A percentile compares a stretch with the other conserved stretches of the same genome.
Evolutionary conservation across 2,888 invertebrate genomes (phyloP).

Genomic region (Catocala fraxini): DNA sequence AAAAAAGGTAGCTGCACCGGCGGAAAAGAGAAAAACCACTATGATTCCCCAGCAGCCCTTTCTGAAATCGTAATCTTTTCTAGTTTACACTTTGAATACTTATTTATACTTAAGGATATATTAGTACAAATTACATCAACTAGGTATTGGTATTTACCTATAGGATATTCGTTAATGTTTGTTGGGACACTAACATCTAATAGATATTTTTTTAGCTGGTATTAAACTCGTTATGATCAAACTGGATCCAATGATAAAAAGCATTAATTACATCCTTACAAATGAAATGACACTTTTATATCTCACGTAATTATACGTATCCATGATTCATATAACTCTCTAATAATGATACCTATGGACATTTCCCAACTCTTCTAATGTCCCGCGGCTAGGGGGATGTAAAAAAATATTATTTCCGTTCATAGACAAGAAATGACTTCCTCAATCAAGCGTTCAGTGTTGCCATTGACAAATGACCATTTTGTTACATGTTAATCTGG

Average conservation of each 20-base stretch:
- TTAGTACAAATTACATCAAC: too few relatives aligned
- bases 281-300: constrained; percentile 29
- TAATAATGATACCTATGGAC: constrained; percentile 69
- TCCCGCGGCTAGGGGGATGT: constrained; percentile 69
- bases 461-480: constrained; percentile 83
- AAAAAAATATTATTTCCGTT: constrained; percentile 85
- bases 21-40: too few relatives aligned
- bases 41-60: too few relatives aligned
- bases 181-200: too few relatives aligned
- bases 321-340: constrained; percentile 55
- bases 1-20: too few relatives aligned
- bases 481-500: constrained; percentile 80
- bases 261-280: constrained; percentile 28
- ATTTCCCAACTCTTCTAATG: constrained; percentile 71
- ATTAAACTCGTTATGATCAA: not conserved
- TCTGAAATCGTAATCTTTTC: too few relatives aligned
- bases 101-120: too few relatives aligned
- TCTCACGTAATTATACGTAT: constrained; percentile 35
- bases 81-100: too few relatives aligned
- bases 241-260: constrained; percentile 21
- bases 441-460: constrained; percentile 80
- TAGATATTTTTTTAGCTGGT: not conserved
- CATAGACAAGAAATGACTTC: constrained; percentile 84
- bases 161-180: too few relatives aligned
- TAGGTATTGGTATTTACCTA: too few relatives aligned